Evolutionary conservation across 1,140 invertebrate genomes (phyloP), one percentile per base, ranked within the genome.

Genomic region (Dinothrombium tinctorium): DNA sequence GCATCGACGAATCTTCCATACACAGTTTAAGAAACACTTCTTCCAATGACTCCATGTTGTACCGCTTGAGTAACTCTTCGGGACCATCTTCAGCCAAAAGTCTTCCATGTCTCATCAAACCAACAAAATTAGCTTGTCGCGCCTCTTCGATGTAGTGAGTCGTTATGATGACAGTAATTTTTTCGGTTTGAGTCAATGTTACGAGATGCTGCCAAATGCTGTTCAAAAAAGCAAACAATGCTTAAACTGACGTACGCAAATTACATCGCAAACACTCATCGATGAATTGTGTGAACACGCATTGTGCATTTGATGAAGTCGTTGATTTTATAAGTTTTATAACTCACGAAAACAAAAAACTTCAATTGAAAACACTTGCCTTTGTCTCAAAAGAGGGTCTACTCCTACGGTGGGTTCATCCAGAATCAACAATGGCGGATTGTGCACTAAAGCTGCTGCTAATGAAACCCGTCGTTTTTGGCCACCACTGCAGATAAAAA

Each of bases 141-240:
- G 83, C 83, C 57, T 90, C 83, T 58, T 87, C 81, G 45, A 87
- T 84, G 51, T 87, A 89, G 65, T 89, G 82, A 15, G 83, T 89
- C 2, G 83, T 89, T 48, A 89, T 81, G 47, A 90, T 83, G 44
- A 90, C 76, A 5, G 82, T 89, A 53, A 78, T 83, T 50, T 72
- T 69, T 20, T 73, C 70, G 40, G 73, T 73, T 59, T 70, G 70
- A 47, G 78, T 76, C 46, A 89, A 74, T 52, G 74, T 71, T 17
- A 83, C 71, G 50, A 89, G 60, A 54, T 89, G 81, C 49, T 80
- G 76, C 82, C 82, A 90, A 50, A 90, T 87, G 53, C 80, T 87
- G 55, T 4, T 29, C 26, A 86, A 67, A 2, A 86, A 65, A 19
- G 26, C n/a, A n/a, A 28, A 28, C 7, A 28, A 28, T n/a, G 26